phyloP scores from a whole-genome alignment of 2,113 vertebrate species.

The Callipepla squamata region DNA sequence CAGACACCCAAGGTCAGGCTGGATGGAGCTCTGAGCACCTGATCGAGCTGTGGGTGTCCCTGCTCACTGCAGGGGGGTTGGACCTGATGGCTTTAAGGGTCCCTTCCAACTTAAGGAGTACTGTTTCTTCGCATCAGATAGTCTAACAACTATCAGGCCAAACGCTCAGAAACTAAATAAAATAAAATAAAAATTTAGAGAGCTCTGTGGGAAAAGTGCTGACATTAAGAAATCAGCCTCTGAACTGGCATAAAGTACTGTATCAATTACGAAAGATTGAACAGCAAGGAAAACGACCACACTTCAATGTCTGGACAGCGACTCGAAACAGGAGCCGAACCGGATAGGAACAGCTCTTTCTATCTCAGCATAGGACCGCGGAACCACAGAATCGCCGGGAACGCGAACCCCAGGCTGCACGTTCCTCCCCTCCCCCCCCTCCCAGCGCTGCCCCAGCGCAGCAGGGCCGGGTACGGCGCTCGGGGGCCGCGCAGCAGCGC shows the following conservation, averaged over 20 bases:
- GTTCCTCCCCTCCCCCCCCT: background rate
- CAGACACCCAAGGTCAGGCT: too few relatives aligned
- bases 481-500: too few relatives aligned
- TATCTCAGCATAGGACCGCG: background rate
- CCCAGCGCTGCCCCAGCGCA: background rate
- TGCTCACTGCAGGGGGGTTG: too few relatives aligned
- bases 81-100: too few relatives aligned
- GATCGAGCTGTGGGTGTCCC: too few relatives aligned
- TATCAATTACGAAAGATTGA: background rate
- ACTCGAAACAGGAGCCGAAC: background rate
- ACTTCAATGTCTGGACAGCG: background rate
- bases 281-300: accelerated
- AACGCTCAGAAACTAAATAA: background rate
- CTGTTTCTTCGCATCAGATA: too few relatives aligned
- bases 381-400: background rate
- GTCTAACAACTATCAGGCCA: background rate
- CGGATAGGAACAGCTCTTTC: accelerated
- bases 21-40: too few relatives aligned
- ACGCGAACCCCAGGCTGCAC: background rate
- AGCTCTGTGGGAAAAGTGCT: background rate
- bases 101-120: too few relatives aligned
- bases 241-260: background rate
- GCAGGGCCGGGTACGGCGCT: too few relatives aligned
- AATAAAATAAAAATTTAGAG: background rate
- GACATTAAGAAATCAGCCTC: background rate